A percentile compares a stretch with the other conserved stretches of the same genome.
phyloP scores from a whole-genome alignment of 2,113 vertebrate genomes.

The Tauraco erythrolophus region DNA sequence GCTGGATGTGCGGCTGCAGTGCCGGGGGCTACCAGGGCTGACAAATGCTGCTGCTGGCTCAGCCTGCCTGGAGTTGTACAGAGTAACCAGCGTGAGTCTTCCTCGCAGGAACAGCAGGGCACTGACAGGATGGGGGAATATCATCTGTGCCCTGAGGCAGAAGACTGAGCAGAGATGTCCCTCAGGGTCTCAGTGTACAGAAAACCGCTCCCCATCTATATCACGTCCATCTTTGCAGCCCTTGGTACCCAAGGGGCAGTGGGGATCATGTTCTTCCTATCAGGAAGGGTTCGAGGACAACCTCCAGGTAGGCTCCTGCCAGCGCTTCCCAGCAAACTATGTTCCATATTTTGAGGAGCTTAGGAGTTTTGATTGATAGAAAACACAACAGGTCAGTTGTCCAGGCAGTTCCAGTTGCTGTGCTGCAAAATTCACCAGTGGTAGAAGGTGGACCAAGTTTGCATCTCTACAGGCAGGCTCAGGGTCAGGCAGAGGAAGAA shows the following conservation, averaged over 20 bases:
- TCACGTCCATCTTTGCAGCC: not conserved
- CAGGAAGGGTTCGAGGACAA: not conserved
- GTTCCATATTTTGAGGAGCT: not conserved
- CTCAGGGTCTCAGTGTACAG: not conserved
- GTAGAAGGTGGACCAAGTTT: not conserved
- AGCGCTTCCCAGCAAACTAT: not conserved
- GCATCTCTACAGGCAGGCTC: not conserved
- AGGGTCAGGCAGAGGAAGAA: not conserved
- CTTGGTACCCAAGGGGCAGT: not conserved
- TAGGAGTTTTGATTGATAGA: not conserved
- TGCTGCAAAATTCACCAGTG: not conserved
- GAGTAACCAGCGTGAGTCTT: not conserved
- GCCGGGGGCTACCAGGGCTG: rapidly evolving
- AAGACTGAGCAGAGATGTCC: not conserved
- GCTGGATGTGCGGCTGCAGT: rapidly evolving
- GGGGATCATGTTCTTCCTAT: rapidly evolving
- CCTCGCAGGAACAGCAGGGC: not conserved
- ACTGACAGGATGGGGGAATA: not conserved
- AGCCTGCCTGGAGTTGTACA: not conserved
- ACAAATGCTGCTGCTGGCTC: rapidly evolving
- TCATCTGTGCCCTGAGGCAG: not conserved
- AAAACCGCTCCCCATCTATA: not conserved
- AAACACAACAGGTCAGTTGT: not conserved
- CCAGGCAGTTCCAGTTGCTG: not conserved
- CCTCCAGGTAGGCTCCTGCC: rapidly evolving